Percentiles rank a stretch among this genome's conserved stretches.
Evolutionary conservation across 2,888 invertebrate species (phyloP).

Genomic region (Hoplodrina blanda): DNA sequence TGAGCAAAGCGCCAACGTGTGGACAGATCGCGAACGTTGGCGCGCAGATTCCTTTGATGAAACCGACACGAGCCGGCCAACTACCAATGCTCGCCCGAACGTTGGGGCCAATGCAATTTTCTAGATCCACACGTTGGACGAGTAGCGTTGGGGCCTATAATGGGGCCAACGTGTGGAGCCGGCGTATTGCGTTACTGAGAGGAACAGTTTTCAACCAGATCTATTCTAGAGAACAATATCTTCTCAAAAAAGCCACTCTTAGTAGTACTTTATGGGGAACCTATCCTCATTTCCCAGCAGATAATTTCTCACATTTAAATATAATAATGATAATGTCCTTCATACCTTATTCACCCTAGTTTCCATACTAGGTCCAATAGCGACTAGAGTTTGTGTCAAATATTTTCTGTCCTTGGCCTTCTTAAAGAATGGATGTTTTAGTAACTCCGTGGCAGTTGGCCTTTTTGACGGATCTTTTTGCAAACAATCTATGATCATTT

Average conservation of each 20-base stretch:
- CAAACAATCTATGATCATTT: conserved; percentile 98
- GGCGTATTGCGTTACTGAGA: not conserved
- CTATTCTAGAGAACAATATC: not conserved
- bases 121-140: too few relatives aligned
- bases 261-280: not conserved
- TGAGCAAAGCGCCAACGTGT: too few relatives aligned
- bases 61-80: too few relatives aligned
- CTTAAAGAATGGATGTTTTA: conserved; percentile 99
- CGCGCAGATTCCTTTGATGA: too few relatives aligned
- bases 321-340: not conserved
- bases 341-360: conserved; percentile 97
- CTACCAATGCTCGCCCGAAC: too few relatives aligned
- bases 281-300: not conserved
- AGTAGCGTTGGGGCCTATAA: too few relatives aligned
- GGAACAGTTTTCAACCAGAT: not conserved
- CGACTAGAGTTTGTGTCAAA: conserved; percentile 95
- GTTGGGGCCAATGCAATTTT: too few relatives aligned
- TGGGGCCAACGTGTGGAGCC: too few relatives aligned
- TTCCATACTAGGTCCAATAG: conserved; percentile 96
- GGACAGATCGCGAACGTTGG: too few relatives aligned
- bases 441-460: conserved; percentile 98
- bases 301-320: not conserved
- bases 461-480: conserved; percentile 98
- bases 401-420: conserved; percentile 98
- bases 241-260: not conserved